Evolutionary conservation across 1,140 invertebrate genomes (phyloP).

Genomic region (Dreissena polymorpha): DNA sequence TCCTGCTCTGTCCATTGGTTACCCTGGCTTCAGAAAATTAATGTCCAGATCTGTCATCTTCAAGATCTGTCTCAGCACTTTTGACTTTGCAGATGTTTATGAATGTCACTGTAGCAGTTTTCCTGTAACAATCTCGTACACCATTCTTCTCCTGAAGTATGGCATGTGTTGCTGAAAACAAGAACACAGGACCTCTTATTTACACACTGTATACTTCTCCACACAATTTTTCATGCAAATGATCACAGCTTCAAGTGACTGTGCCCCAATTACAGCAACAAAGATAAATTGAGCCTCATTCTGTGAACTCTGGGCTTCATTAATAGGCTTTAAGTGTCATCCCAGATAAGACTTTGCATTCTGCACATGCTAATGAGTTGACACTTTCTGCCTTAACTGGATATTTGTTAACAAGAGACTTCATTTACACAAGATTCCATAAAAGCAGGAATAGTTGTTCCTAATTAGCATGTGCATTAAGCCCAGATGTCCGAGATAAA

Average conservation of each 20-base stretch:
- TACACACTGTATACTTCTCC: neutral
- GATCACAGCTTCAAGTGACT: neutral
- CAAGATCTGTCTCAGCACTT: neutral
- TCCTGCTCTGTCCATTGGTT: neutral
- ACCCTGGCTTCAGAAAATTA: neutral
- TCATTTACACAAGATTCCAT: too few species aligned
- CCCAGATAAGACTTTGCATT: too few species aligned
- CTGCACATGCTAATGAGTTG: too few species aligned
- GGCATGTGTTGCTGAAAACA: conserved; percentile 88
- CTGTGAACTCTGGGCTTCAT: neutral
- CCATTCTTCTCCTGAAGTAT: conserved; percentile 94
- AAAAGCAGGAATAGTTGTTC: too few species aligned
- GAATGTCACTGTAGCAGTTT: conserved; percentile 66
- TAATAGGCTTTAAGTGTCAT: neutral
- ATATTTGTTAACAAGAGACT: too few species aligned
- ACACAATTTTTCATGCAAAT: neutral
- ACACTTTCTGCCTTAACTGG: too few species aligned
- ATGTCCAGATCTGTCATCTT: conserved; percentile 5
- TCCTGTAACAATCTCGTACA: conserved; percentile 89
- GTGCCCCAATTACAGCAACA: neutral
- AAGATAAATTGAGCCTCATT: neutral
- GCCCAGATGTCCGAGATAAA: too few species aligned
- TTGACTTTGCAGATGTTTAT: conserved; percentile 6
- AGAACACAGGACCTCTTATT: conserved; percentile 1
- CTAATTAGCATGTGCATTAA: too few species aligned